A percentile compares a stretch with the other conserved stretches of the same genome.
Conservation (phyloP, 2,888 invertebrate species). For the Nudaria mundana region DNA sequence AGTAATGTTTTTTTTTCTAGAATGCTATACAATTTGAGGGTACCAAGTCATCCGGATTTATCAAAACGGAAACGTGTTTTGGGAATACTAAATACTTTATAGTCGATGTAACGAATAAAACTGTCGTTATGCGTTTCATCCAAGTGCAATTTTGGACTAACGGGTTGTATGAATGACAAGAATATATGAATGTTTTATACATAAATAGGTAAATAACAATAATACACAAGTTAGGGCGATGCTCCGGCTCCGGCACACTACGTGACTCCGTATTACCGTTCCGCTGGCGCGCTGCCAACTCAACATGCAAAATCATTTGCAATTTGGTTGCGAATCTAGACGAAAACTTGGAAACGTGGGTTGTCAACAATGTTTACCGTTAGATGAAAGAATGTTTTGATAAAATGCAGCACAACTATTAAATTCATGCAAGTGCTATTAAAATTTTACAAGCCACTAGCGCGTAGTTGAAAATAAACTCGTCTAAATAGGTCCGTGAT, state of each 20-base stretch:
- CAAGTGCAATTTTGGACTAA: neutral
- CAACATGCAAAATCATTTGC: conserved; percentile 70
- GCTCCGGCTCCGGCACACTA: conserved; percentile 33
- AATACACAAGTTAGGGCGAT: conserved; percentile 36
- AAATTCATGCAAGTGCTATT: neutral
- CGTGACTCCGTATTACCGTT: conserved; percentile 36
- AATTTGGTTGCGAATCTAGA: conserved; percentile 53
- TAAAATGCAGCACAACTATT: conserved; percentile 1
- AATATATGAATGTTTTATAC: conserved; percentile 4
- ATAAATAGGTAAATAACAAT: conserved; percentile 11
- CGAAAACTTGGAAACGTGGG: conserved; percentile 35
- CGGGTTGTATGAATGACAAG: conserved; percentile 6
- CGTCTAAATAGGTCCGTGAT: conserved; percentile 47
- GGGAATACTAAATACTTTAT: neutral
- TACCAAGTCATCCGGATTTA: neutral
- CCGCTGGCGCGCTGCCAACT: conserved; percentile 57
- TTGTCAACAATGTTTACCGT: conserved; percentile 49
- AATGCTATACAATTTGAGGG: neutral
- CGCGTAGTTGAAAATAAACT: conserved; percentile 3
- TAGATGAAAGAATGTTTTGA: conserved; percentile 15
- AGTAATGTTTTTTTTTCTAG: neutral
- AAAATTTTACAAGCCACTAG: neutral
- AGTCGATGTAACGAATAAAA: neutral
- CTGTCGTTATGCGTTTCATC: no score
- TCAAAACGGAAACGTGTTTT: neutral